Conservation (phyloP, 1,140 invertebrate genomes). For the Drosophila oshimai region DNA sequence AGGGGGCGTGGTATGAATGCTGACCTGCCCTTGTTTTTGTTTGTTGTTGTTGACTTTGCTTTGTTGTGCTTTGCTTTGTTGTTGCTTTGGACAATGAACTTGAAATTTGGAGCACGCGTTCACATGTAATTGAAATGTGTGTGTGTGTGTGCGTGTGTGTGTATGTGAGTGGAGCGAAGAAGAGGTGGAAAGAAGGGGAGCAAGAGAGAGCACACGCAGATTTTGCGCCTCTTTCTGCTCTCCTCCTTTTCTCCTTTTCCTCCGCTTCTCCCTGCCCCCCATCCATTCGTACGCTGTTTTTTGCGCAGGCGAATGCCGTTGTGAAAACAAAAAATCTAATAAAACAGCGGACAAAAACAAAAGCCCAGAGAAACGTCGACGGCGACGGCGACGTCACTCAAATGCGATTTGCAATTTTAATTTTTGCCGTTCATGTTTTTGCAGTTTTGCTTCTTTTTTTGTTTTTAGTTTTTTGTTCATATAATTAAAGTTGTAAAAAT, state of each 20-base stretch:
- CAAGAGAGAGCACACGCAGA: neutral
- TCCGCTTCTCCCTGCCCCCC: neutral
- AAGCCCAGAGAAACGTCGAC: conserved; percentile 36
- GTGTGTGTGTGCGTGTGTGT: conserved; percentile 56
- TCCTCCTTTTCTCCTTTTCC: neutral
- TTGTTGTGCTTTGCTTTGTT: neutral
- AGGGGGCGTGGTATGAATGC: conserved; percentile 13
- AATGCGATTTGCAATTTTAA: conserved; percentile 74
- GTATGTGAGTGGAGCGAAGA: conserved; percentile 36
- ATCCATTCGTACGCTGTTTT: neutral
- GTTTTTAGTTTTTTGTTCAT: conserved; percentile 38
- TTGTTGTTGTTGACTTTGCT: neutral
- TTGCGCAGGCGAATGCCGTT: conserved; percentile 69
- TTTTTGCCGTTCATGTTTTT: conserved; percentile 40
- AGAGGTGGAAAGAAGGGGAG: neutral
- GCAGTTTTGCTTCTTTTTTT: conserved; percentile 1
- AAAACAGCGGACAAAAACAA: conserved; percentile 79
- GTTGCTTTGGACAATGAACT: conserved; percentile 56
- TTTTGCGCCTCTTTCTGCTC: conserved; percentile 3
- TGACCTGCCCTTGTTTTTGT: conserved; percentile 42
- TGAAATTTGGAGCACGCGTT: conserved; percentile 62
- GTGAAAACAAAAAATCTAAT: conserved; percentile 81
- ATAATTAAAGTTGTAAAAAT: conserved; percentile 75
- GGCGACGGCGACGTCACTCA: conserved; percentile 19
- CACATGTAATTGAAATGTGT: conserved; percentile 60